Evolutionary conservation across 2,113 vertebrate genomes (phyloP).

Genomic region (Condylura cristata): DNA sequence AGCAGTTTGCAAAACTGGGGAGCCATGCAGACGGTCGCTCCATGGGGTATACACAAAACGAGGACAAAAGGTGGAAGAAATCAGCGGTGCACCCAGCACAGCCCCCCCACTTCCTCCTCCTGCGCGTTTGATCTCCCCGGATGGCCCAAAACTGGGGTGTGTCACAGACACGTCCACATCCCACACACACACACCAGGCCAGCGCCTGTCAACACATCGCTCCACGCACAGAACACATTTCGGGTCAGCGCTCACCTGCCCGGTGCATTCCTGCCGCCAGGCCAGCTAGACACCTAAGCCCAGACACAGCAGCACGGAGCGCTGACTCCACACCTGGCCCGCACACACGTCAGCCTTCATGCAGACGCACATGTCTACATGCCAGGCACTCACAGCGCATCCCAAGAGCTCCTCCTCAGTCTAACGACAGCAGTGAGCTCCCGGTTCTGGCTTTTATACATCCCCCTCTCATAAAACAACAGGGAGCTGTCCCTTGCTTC

Average conservation of each 20-base stretch:
- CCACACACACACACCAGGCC: neutral
- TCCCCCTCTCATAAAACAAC: neutral
- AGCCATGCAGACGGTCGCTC: constrained; percentile 5
- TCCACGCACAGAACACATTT: neutral
- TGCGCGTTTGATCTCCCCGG: neutral
- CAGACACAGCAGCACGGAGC: neutral
- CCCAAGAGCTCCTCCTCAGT: constrained; percentile 26
- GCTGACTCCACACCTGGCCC: neutral
- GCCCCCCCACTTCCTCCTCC: neutral
- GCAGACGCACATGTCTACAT: constrained; percentile 1
- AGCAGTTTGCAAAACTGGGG: constrained; percentile 43
- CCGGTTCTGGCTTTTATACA: too few relatives aligned
- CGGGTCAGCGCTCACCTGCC: neutral
- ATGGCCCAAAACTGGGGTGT: neutral
- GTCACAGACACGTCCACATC: neutral
- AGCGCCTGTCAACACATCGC: neutral
- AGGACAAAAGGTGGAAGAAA: neutral
- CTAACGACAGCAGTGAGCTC: too few relatives aligned
- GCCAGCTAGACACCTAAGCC: constrained; percentile 27
- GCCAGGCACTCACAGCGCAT: constrained; percentile 15
- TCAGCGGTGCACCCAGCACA: neutral
- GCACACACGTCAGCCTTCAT: neutral
- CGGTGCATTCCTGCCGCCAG: neutral
- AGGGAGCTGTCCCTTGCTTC: constrained; percentile 3
- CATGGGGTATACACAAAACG: neutral